Base-by-base conservation (phyloP, 2,797 vertebrate genomes). In the Chromis chromis region DNA sequence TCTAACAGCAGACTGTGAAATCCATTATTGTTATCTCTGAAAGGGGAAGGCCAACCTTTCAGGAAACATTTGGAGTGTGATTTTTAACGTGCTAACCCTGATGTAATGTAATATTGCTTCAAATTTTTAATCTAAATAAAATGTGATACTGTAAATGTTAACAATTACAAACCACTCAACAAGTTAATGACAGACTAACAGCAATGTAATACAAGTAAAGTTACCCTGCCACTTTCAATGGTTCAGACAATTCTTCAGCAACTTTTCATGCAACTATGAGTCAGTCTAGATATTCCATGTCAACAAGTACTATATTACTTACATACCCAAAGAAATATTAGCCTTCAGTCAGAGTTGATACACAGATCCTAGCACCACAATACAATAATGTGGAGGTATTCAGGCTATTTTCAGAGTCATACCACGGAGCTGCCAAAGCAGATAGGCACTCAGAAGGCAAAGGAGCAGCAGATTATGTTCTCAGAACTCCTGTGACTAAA, bases 381-480 rank as follows among this genome's bases (percentile, higher is more conserved):
- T 49, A 72, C 70, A 76, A 58, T 75, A 74, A 74, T 48, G 71
- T 75, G 58, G 42, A 87, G 82, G 75, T 75, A 89, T 81, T 87
- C 78, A 49, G 79, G 74, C 77, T 87, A 89, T 88, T 87, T 78
- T 72, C 78, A 90, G 78, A 88, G 79, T 71, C 70, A 54, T 69
- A 79, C 59, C 58, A 65, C 55, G n/a, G 60, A 71, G 70, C 56
- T 74, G 79, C 78, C 83, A 72, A 65, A 65, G 65, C 70, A 85
- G 79, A 85, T 46, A 83, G 58, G 76, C 69, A 76, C 6, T 48
- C 62, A 88, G 69, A 28, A 81, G 81, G 78, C 76, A 68, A 79
- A 86, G 86, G 75, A 79, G 82, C 58, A 72, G 70, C 79, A 87
- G 87, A 88, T 86, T 86, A 77, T 78, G 83, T 78, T 87, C 87